phyloP scores from a whole-genome alignment of 2,888 invertebrate species.

The Pyrrhia umbra region DNA sequence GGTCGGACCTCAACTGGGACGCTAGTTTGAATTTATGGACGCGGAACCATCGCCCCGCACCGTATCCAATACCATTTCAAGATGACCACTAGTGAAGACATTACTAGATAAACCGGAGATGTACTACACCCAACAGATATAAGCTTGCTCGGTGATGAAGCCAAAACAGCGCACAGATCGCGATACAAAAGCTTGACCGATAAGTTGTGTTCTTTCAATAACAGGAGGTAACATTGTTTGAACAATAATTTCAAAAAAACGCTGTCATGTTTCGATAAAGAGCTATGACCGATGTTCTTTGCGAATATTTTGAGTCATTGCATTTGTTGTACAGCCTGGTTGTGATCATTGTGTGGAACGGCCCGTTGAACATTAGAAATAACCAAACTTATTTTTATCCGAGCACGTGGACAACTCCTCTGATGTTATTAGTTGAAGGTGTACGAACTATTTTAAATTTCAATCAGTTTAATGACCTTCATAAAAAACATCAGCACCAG shows the following conservation, averaged over 20 bases:
- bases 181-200: slow-evolving; percentile 88
- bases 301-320: slow-evolving; percentile 68
- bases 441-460: slow-evolving; percentile 34
- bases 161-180: slow-evolving; percentile 81
- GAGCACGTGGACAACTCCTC: slow-evolving; percentile 52
- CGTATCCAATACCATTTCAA: slow-evolving; percentile 77
- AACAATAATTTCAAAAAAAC: slow-evolving; percentile 79
- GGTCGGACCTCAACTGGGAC: slow-evolving; percentile 84
- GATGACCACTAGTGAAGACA: slow-evolving; percentile 69
- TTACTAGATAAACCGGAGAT: slow-evolving; percentile 75
- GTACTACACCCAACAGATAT: slow-evolving; percentile 75
- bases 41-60: slow-evolving; percentile 76
- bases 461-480: slow-evolving; percentile 49
- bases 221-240: slow-evolving; percentile 87
- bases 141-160: slow-evolving; percentile 67
- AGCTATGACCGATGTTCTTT: slow-evolving; percentile 69
- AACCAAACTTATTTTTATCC: slow-evolving; percentile 67
- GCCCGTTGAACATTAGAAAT: slow-evolving; percentile 62
- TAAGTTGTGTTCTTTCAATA: slow-evolving; percentile 86
- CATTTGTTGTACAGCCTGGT: slow-evolving; percentile 49
- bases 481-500: slow-evolving; percentile 16
- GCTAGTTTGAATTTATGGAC: slow-evolving; percentile 85
- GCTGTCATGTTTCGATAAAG: slow-evolving; percentile 78
- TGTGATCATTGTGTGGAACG: slow-evolving; percentile 62
- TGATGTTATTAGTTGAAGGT: slow-evolving; percentile 18